A percentile compares a stretch with the other conserved stretches of the same genome.
These are phyloP conservation scores for Aradus depressus DNA, from an alignment of 2,888 invertebrate genomes.

Conservation along the genomic window DNA sequence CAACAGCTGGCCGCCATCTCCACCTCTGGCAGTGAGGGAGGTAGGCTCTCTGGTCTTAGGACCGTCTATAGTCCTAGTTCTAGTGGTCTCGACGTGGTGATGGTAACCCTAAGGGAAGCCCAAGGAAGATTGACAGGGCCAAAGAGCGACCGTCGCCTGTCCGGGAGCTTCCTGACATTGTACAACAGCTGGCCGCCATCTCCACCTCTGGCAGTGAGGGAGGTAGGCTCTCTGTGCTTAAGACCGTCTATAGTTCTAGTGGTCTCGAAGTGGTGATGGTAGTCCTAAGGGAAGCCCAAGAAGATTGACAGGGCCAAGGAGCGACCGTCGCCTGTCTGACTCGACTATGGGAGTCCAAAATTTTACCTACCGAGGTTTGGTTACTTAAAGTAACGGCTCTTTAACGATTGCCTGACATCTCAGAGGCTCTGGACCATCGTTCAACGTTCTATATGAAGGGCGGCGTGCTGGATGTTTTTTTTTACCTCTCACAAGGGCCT, in stretches of 20 bases:
- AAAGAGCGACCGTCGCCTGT: conserved; percentile 47
- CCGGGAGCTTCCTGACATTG: conserved; percentile 43
- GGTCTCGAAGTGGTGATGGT: background rate
- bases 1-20: conserved; percentile 26
- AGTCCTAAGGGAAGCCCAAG: conserved; percentile 21
- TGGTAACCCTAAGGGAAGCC: conserved; percentile 18
- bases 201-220: conserved; percentile 25
- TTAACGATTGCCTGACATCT: no score
- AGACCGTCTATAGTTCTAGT: no score
- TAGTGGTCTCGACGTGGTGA: conserved; percentile 8
- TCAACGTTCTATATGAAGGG: no score
- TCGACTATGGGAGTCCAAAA: no score
- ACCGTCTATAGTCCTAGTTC: no score
- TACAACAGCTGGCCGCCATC: conserved; percentile 27
- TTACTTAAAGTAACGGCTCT: no score
- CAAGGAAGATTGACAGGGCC: conserved; percentile 43
- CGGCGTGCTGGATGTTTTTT: no score
- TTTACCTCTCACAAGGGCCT: no score
- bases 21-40: conserved; percentile 24
- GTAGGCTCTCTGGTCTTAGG: conserved; percentile 6
- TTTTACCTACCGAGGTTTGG: no score
- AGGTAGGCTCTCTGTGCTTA: no score
- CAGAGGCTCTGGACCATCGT: no score
- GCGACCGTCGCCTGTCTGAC: conserved; percentile 45
- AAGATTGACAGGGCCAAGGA: conserved; percentile 48